Conservation (phyloP, 2,888 invertebrate species). For the Callyntrura guangdongensis region DNA sequence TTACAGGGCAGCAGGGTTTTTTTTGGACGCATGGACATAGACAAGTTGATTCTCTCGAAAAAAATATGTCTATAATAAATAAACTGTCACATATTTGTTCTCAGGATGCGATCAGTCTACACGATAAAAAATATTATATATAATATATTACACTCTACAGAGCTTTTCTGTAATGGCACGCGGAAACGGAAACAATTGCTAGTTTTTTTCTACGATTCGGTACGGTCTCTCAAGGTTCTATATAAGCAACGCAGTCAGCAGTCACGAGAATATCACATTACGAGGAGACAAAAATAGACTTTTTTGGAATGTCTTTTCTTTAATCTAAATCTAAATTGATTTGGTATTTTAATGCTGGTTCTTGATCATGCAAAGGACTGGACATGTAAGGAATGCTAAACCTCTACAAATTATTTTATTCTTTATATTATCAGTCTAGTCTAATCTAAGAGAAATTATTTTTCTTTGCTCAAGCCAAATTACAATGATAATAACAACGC, state of each 20-base stretch:
- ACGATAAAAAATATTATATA: background rate
- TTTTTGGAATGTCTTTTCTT: background rate
- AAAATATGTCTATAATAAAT: background rate
- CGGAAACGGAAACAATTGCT: slow-evolving; percentile 35
- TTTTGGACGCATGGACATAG: slow-evolving; percentile 23
- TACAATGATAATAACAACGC: background rate
- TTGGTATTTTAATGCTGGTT: slow-evolving; percentile 24
- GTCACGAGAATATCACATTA: slow-evolving; percentile 45
- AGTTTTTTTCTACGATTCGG: slow-evolving; percentile 1
- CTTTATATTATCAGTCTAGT: background rate
- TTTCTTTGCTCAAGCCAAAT: slow-evolving; percentile 44
- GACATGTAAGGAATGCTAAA: slow-evolving; percentile 27
- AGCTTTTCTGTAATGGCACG: background rate
- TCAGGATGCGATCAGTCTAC: background rate
- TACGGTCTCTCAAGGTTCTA: background rate
- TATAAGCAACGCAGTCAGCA: slow-evolving; percentile 64
- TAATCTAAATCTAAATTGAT: slow-evolving; percentile 30
- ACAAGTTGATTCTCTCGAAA: background rate
- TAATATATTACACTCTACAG: background rate
- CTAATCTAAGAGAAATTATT: slow-evolving; percentile 27
- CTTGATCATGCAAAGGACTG: slow-evolving; percentile 26
- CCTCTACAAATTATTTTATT: background rate
- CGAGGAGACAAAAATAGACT: slow-evolving; percentile 37
- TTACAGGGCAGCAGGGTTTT: background rate
- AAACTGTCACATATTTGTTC: slow-evolving; percentile 28